Evolutionary conservation across 2,888 invertebrate species (phyloP).

Genomic region (Balanococcus diminutus): DNA sequence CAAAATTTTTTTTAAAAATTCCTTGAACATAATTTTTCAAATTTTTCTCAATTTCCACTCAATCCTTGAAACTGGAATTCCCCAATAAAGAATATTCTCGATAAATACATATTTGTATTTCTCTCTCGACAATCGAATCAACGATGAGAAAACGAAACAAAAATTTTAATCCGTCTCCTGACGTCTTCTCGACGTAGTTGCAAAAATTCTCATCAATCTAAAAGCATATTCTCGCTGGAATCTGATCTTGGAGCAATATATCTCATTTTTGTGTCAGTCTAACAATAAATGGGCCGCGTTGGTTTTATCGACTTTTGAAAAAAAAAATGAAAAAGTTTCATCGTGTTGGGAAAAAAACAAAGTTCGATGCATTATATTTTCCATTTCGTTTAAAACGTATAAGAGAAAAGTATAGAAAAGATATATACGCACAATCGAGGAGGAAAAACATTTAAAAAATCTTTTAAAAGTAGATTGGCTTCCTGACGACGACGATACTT

Average conservation of each 20-base stretch:
- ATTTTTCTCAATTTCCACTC: too few species aligned
- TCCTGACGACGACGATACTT: neutral
- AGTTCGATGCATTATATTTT: constrained; percentile 13
- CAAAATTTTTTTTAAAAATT: too few species aligned
- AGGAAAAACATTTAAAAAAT: neutral
- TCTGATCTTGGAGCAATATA: constrained; percentile 23
- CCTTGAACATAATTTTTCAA: too few species aligned
- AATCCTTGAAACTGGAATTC: too few species aligned
- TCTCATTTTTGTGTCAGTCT: constrained; percentile 20
- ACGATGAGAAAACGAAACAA: neutral
- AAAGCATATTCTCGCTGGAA: constrained; percentile 31
- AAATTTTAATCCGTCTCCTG: neutral
- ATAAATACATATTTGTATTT: neutral
- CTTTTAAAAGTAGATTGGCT: neutral
- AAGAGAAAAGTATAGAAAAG: neutral
- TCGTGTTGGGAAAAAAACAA: neutral
- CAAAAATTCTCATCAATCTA: constrained; percentile 22
- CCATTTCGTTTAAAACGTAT: neutral
- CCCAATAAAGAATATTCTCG: neutral
- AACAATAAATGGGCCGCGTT: constrained; percentile 31
- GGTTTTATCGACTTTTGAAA: neutral
- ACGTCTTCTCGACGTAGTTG: neutral
- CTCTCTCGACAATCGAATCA: neutral
- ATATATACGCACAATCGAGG: neutral
- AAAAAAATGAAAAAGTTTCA: neutral